Evolutionary conservation across 2,888 invertebrate genomes (phyloP), one percentile per base, ranked within the genome.

Genomic region (Yponomeuta cagnagella): DNA sequence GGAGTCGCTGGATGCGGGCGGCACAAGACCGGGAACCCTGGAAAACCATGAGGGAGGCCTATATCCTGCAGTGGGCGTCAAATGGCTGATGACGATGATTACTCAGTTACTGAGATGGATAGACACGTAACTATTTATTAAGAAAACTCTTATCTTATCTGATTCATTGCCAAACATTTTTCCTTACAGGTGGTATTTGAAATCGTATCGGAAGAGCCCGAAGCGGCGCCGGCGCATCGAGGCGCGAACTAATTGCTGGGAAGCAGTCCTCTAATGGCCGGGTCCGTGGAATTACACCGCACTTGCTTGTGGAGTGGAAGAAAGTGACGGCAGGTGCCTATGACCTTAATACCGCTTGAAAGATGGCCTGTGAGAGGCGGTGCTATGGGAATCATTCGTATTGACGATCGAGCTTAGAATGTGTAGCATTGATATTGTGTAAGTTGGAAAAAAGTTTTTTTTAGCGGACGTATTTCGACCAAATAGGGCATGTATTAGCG

Each of bases 251-350:
- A 75, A 77, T 76, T 74, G 74, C 75, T 74, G 75, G 75, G 75
- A 76, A 76, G 74, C 73, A 67, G 70, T 65, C 70, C 73, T 58
- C 52, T 75, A 74, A 76, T 76, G 74, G 73, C 71, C 23, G 68
- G 52, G 72, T 71, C 71, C 74, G 73, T 72, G 74, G 75, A 76
- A 77, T 76, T 75, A 76, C 73, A 72, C 74, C 73, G 73, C 73
- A 68, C 68, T 48, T 48, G 48, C 31, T 68, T 72, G 71, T 70
- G 71, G 71, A 72, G 71, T 74, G 73, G 74, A 74, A 71, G 76
- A 77, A 75, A 77, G 77, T 74, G 68, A 68, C 48, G 37, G 37
- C 67, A 67, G 43, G 33, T 65, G 33, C 33, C 48, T 68, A n/a
- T n/a, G 68, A 68, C 68, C 68, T 68, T 68, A 58, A 48, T 68